Base-by-base conservation (phyloP, 2,113 vertebrate genomes). In the Myiagra hebetior region DNA sequence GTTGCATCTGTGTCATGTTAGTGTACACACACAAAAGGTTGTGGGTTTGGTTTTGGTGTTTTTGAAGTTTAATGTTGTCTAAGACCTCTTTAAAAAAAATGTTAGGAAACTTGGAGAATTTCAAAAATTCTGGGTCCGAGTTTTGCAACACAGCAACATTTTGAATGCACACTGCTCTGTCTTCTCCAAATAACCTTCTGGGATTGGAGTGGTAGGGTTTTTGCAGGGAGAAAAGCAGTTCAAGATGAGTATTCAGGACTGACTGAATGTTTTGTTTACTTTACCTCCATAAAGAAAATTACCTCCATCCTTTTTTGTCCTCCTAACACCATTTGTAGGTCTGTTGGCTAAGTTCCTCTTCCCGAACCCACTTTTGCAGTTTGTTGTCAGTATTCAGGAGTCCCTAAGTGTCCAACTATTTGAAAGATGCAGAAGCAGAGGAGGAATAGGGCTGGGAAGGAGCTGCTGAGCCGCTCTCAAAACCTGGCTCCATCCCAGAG, bases 1-100 rank as follows among this genome's bases (percentile, higher is more conserved):
- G 11, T 74, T 89, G 56, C 76, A 83, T 93, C 90, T 95, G 90
- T 91, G 64, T 91, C 90, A 84, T 49, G 83, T 96, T 91, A 93
- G 52, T 27, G 52, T 64, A n/a, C 35, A 67, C 68, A 91, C 50
- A 91, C 42, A 89, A 49, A 82, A 75, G 41, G 55, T 35, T 89
- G 77, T 52, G 70, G 81, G 56, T 70, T 90, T 70, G 49, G 18
- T 69, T 56, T 49, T 55, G 41, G 41, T 59, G 9, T 37, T 91
- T 89, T 62, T 73, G 60, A 88, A 86, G 52, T 84, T 70, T 72
- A 84, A 80, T 60, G 47, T 42, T 90, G 63, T 80, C 85, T 56
- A 92, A 84, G 62, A 84, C 16, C 24, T 91, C 75, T n/a, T 47
- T 63, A n/a, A 22, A 65, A 62, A 85, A 55, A 75, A 14, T 27